Percentiles rank a stretch among this genome's conserved stretches.
phyloP scores from a whole-genome alignment of 2,797 vertebrate genomes.

The Gymnothorax reevesii region DNA sequence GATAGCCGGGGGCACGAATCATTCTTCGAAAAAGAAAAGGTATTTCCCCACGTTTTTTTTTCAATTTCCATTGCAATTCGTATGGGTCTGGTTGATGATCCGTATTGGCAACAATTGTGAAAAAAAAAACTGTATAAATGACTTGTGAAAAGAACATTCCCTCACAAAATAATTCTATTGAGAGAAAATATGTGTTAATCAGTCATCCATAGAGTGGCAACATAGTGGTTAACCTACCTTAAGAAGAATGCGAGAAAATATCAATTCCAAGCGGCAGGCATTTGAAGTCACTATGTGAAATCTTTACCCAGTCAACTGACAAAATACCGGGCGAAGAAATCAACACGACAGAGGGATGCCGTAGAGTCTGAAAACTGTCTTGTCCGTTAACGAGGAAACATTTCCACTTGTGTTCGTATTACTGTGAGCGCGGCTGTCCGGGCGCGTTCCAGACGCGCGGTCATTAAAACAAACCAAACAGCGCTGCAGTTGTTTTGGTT shows the following conservation, averaged over 20 bases:
- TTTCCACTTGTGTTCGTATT: conserved; percentile 95
- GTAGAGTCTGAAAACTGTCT: conserved; percentile 91
- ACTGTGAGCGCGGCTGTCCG: conserved; percentile 86
- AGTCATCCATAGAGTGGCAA: neutral
- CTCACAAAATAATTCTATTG: too few species aligned
- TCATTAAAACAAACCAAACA: conserved; percentile 99
- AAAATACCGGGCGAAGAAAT: conserved; percentile 79
- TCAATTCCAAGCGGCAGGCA: conserved; percentile 87
- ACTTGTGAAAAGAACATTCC: neutral
- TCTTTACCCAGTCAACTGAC: conserved; percentile 79
- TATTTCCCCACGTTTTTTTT: neutral
- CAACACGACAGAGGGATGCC: conserved; percentile 74
- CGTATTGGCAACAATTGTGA: too few species aligned
- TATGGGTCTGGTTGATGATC: too few species aligned
- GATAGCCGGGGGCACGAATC: neutral
- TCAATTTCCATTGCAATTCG: neutral
- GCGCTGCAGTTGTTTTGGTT: conserved; percentile 97
- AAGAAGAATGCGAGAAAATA: conserved; percentile 81
- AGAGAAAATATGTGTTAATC: neutral
- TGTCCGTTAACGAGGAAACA: conserved; percentile 90
- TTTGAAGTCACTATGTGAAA: conserved; percentile 89
- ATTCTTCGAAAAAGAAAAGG: neutral
- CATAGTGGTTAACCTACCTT: conserved; percentile 88
- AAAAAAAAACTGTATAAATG: neutral
- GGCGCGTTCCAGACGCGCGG: conserved; percentile 92